Conservation (phyloP, 2,888 invertebrate genomes). For the Hirtodrosophila alboralis region DNA sequence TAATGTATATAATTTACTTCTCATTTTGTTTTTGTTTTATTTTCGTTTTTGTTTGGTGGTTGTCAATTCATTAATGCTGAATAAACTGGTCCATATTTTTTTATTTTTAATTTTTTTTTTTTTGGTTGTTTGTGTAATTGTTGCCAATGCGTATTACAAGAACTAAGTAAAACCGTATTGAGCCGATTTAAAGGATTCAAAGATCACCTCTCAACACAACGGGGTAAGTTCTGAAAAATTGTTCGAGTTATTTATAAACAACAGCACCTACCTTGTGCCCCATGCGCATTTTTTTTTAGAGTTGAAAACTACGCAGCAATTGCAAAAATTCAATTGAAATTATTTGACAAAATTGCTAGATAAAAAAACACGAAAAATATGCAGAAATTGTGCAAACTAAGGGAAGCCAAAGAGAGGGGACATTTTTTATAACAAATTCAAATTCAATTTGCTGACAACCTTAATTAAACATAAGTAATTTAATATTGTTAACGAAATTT, state of each 20-base stretch:
- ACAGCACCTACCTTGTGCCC: constrained; percentile 77
- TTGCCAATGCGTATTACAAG: no score
- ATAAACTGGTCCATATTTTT: constrained; percentile 77
- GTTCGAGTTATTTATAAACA: constrained; percentile 56
- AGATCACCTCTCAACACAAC: constrained; percentile 16
- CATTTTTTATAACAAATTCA: constrained; percentile 40
- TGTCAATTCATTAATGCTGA: constrained; percentile 74
- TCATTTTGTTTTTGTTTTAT: constrained; percentile 42
- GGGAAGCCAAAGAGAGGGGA: neutral
- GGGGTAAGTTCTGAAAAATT: constrained; percentile 15
- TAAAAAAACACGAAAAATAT: constrained; percentile 35
- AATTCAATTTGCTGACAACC: constrained; percentile 64
- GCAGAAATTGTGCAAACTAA: constrained; percentile 28
- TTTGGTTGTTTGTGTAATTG: constrained; percentile 37
- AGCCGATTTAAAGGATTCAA: constrained; percentile 1
- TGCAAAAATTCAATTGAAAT: constrained; percentile 25
- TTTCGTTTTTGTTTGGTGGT: no score
- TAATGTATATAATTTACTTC: constrained; percentile 65
- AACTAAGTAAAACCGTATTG: constrained; percentile 48
- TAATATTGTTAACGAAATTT: no score
- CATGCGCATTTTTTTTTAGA: constrained; percentile 70
- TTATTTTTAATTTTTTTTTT: constrained; percentile 14
- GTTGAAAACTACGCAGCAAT: constrained; percentile 74
- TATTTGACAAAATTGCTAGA: constrained; percentile 23
- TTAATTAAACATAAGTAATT: constrained; percentile 45